phyloP scores from a whole-genome alignment of 2,113 vertebrate species.

The Epinephelus cyanopodus region DNA sequence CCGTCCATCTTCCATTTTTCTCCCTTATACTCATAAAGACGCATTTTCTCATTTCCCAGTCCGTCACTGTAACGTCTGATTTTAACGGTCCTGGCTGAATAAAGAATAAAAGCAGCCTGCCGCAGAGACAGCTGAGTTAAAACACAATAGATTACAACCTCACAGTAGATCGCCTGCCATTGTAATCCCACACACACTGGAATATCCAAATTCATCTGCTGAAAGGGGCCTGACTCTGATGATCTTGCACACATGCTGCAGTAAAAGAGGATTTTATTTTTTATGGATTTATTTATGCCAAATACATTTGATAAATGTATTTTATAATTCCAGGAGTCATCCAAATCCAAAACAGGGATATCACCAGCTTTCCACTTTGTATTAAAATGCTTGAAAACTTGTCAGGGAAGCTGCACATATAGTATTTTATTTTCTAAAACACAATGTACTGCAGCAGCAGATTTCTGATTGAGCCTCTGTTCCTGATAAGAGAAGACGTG shows the following conservation, averaged over 20 bases:
- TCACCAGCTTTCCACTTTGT: not conserved
- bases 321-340: slow-evolving; percentile 13
- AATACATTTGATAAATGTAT: slow-evolving; percentile 30
- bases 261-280: slow-evolving; percentile 45
- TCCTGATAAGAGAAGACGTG: slow-evolving; percentile 30
- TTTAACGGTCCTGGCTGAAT: slow-evolving; percentile 4
- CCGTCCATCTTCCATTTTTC: not conserved
- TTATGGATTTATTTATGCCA: slow-evolving; percentile 33
- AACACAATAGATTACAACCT: slow-evolving; percentile 59
- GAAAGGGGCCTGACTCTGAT: slow-evolving; percentile 32
- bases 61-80: slow-evolving; percentile 16
- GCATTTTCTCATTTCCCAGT: not conserved
- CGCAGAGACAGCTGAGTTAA: not conserved
- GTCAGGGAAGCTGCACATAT: not conserved
- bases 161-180: slow-evolving; percentile 41
- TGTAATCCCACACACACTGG: slow-evolving; percentile 61
- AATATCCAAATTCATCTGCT: slow-evolving; percentile 49
- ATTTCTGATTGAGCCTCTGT: slow-evolving; percentile 22
- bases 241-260: not conserved
- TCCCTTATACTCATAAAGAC: not conserved
- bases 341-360: slow-evolving; percentile 4
- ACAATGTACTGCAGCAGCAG: slow-evolving; percentile 7
- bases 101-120: slow-evolving; percentile 4
- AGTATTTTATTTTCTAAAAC: slow-evolving; percentile 26
- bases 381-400: slow-evolving; percentile 4